These are phyloP conservation scores for Sminthurinus aureus DNA, from an alignment of 2,888 invertebrate genomes.

Conservation along the genomic window DNA sequence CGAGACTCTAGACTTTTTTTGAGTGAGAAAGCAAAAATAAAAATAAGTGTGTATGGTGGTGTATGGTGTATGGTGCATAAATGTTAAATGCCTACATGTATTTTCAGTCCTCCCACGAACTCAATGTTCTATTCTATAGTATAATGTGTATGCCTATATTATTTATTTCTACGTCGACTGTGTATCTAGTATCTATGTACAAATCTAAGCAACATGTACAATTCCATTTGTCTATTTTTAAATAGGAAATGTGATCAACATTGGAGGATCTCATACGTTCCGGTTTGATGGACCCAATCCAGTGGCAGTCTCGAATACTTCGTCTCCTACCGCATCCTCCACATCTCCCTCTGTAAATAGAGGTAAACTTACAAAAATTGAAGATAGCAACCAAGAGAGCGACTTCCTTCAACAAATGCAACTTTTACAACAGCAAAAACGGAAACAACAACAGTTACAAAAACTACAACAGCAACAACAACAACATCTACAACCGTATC, in stretches of 20 bases:
- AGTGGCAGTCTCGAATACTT: conserved; percentile 62
- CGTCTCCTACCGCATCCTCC: not conserved
- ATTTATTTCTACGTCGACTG: not conserved
- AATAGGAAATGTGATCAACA: conserved; percentile 87
- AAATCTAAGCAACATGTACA: too few relatives aligned
- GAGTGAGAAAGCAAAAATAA: too few relatives aligned
- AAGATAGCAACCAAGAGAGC: conserved; percentile 41
- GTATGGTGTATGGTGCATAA: too few relatives aligned
- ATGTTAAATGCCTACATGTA: too few relatives aligned
- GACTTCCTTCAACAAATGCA: conserved; percentile 37
- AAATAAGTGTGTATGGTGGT: too few relatives aligned
- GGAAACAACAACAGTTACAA: conserved; percentile 48
- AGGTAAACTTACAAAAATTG: not conserved
- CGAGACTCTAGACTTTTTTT: too few relatives aligned
- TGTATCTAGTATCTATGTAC: too few relatives aligned
- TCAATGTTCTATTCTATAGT: too few relatives aligned
- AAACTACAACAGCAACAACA: conserved; percentile 8
- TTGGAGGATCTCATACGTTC: conserved; percentile 89
- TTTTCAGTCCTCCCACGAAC: too few relatives aligned
- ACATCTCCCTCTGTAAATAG: not conserved
- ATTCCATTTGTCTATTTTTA: conserved; percentile 8
- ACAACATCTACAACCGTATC: conserved; percentile 36
- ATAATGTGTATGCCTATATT: not conserved
- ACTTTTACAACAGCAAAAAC: conserved; percentile 48
- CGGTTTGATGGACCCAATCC: conserved; percentile 93